These are phyloP conservation scores for Lissocephala sabroskyi DNA, from an alignment of 2,888 invertebrate species.

Conservation along the genomic window DNA sequence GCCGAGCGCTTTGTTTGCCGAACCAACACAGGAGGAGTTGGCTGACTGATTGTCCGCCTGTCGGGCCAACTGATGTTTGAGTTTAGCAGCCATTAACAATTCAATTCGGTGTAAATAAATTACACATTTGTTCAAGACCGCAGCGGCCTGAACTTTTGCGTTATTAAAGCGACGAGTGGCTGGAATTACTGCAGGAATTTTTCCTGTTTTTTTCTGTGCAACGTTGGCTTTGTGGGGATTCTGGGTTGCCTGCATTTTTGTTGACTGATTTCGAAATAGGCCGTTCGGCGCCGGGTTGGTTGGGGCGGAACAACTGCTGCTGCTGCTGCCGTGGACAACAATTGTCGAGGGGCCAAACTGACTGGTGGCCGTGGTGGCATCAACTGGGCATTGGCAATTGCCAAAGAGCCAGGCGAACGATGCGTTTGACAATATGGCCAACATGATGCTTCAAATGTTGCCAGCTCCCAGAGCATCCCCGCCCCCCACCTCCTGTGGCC, in stretches of 20 bases:
- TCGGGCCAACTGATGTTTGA: neutral
- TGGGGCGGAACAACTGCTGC: slow-evolving; percentile 24
- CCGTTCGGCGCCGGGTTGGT: slow-evolving; percentile 4
- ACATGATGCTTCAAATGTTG: slow-evolving; percentile 42
- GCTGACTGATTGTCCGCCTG: too few relatives aligned
- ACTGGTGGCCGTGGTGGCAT: neutral
- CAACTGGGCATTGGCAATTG: slow-evolving; percentile 41
- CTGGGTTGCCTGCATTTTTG: slow-evolving; percentile 23
- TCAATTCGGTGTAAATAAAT: slow-evolving; percentile 13
- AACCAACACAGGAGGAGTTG: too few relatives aligned
- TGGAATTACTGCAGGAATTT: slow-evolving; percentile 17
- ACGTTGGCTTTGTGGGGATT: slow-evolving; percentile 4
- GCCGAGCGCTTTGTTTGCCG: slow-evolving; percentile 15
- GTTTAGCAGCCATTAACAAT: slow-evolving; percentile 11
- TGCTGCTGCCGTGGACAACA: slow-evolving; percentile 22
- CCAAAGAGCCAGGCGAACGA: slow-evolving; percentile 40
- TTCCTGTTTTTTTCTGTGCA: too few relatives aligned
- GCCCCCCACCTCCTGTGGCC: slow-evolving; percentile 7
- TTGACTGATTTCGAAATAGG: slow-evolving; percentile 42
- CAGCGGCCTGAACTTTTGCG: neutral
- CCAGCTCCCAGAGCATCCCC: slow-evolving; percentile 15
- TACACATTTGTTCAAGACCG: too few relatives aligned
- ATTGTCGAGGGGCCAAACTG: neutral
- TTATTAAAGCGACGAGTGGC: slow-evolving; percentile 1
- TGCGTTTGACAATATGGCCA: slow-evolving; percentile 43